Evolutionary conservation across 2,888 invertebrate species (phyloP), one percentile per base, ranked within the genome.

Genomic region (Trissoscelio sp.): DNA sequence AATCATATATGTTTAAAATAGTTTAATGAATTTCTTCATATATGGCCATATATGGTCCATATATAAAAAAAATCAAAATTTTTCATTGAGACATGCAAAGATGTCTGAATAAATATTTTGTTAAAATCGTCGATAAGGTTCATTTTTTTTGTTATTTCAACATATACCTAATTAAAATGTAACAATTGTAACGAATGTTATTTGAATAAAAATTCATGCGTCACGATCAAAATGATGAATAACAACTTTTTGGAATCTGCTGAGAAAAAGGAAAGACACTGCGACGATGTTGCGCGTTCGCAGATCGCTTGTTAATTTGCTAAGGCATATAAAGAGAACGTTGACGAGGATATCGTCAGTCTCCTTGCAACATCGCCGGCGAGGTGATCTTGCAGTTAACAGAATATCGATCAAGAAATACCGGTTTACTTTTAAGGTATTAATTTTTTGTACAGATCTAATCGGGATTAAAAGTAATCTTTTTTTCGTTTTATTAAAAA

Each of bases 271-370:
- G 14, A 34, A 46, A 64, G 48, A 34, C 6, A 14, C 18, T 31
- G 28, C n/a, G n/a, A n/a, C n/a, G 11, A n/a, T 57, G 44, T 62
- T 24, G 14, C 46, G 28, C 62, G 24, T 44, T 18, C 18, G 20
- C 14, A 37, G 28, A 55, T 69, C 37, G 42, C 34, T 80, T 48
- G 69, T 64, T 64, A 66, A 81, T 66, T 69, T 58, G 66, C 46
- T 46, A 64, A 55, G 69, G 64, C 58, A 66, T 88, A 89, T 88
- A 89, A 88, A 87, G 83, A 85, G 87, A 87, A 85, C 85, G 86
- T 66, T 78, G 12, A 62, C 37, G 80, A 70, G 70, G 75, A 83
- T 79, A 81, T 81, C 79, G 64, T 69, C 88, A 89, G 87, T 88
- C 85, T 79, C 83, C 70, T 83, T 80, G 77, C 78, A 79, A 79